Evolutionary conservation across 2,888 invertebrate species (phyloP), one percentile per base, ranked within the genome.

Genomic region (Enoplolaimus lenunculus): DNA sequence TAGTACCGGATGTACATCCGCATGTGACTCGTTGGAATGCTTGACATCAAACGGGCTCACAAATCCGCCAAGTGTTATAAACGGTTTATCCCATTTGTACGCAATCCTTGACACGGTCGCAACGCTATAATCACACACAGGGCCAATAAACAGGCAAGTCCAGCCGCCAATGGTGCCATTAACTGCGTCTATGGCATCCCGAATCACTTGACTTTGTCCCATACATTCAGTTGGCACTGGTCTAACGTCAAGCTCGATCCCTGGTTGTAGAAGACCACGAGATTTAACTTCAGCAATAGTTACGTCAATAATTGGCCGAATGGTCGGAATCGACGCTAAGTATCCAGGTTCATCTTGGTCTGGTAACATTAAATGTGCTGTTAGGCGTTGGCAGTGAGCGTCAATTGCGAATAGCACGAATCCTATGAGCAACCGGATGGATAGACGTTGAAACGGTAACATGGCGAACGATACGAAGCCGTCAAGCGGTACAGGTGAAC

Each of bases 81-180:
- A 29, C 13, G 62, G 7, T 29, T 31, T 26, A 31, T 62, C 31
- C 62, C 62, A 62, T 13, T 16, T 31, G n/a, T 62, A 13, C 28
- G 29, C 7, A 7, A 31, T 29, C 16, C 62, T 13, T 62, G 62
- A 62, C 16, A 62, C 62, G 7, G 62, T 62, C 28, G 62, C 62
- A 26, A 62, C 62, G 62, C 29, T 29, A n/a, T 29, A 62, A 29
- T 62, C 62, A 31, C 62, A 62, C 7, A 62, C 31, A 13, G 62
- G 62, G 7, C 62, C 62, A 29, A 62, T 62, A 62, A 62, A 62
- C 62, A 62, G 62, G n/a, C 29, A 13, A 26, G 62, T 62, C 31
- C 62, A 29, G 16, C 16, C 13, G 7, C 62, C 62, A 29, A 26
- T n/a, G 31, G 62, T 62, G 16, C 62, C 62, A 31, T 62, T 62